A percentile compares a stretch with the other conserved stretches of the same genome.
Evolutionary conservation across 2,797 vertebrate species (phyloP).

Genomic region (Mormyrus proboscirostris): DNA sequence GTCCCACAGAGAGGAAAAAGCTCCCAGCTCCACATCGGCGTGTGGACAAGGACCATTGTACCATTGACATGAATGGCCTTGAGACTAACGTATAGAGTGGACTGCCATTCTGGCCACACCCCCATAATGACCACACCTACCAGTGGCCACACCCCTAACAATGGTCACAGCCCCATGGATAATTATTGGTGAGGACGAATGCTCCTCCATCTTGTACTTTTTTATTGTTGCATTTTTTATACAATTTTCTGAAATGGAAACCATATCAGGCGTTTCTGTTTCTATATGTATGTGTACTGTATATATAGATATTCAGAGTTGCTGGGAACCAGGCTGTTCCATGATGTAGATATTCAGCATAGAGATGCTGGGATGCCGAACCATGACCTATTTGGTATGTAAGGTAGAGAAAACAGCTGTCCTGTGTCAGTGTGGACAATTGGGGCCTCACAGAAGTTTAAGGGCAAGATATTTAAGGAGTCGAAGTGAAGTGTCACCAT

Average conservation of each 20-base stretch:
- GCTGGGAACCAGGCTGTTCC: background rate
- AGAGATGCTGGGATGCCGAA: background rate
- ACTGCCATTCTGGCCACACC: background rate
- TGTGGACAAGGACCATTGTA: constrained; percentile 72
- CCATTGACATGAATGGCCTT: constrained; percentile 88
- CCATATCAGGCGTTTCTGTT: background rate
- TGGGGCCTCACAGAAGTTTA: background rate
- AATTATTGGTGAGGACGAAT: constrained; percentile 7
- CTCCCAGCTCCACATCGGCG: constrained; percentile 60
- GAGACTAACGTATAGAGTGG: constrained; percentile 76
- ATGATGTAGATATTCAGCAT: background rate
- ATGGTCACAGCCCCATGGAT: background rate
- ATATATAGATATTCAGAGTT: constrained; percentile 1
- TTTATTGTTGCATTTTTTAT: constrained; percentile 12
- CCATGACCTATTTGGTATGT: background rate
- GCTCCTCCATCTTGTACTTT: constrained; percentile 3
- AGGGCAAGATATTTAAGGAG: background rate
- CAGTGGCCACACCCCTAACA: background rate
- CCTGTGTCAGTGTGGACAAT: background rate
- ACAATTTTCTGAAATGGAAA: constrained; percentile 9
- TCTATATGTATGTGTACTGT: background rate
- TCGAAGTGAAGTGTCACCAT: background rate
- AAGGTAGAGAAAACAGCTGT: background rate
- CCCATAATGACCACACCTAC: background rate
- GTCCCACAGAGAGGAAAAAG: constrained; percentile 55